A percentile compares a stretch with the other conserved stretches of the same genome.
These are phyloP conservation scores for Galaxea fascicularis DNA, from an alignment of 92 coral and sea anemone species.

Conservation along the genomic window DNA sequence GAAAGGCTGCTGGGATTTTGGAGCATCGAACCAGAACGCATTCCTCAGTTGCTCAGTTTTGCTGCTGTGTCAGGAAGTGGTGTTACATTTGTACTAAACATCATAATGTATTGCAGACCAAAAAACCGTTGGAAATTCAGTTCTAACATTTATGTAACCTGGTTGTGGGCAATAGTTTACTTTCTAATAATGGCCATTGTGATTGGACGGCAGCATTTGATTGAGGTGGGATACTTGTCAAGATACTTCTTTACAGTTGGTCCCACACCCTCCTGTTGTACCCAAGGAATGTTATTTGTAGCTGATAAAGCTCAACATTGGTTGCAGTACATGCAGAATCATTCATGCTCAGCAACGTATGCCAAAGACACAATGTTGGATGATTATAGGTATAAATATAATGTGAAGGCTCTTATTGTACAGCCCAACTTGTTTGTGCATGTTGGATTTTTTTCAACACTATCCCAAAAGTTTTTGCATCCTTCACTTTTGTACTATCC, in stretches of 20 bases:
- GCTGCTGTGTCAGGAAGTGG: slow-evolving; percentile 57
- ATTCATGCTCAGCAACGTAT: slow-evolving; percentile 43
- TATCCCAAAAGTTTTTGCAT: slow-evolving; percentile 15
- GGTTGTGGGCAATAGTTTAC: slow-evolving; percentile 52
- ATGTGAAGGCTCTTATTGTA: slow-evolving; percentile 60
- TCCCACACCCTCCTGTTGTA: slow-evolving; percentile 81
- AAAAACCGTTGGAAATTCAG: not conserved
- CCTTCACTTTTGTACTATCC: slow-evolving; percentile 47
- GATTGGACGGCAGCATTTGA: slow-evolving; percentile 72
- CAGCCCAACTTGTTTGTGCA: slow-evolving; percentile 83
- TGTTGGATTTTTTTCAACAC: slow-evolving; percentile 79
- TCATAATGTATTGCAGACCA: not conserved
- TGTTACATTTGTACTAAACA: not conserved
- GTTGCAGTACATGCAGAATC: slow-evolving; percentile 48
- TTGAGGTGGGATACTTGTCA: slow-evolving; percentile 58
- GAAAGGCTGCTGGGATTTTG: slow-evolving; percentile 77
- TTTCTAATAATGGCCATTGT: slow-evolving; percentile 63
- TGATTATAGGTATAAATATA: slow-evolving; percentile 26
- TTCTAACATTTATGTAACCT: not conserved
- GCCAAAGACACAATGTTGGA: slow-evolving; percentile 80
- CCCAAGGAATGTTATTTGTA: slow-evolving; percentile 84
- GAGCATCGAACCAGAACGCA: slow-evolving; percentile 74
- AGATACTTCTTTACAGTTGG: slow-evolving; percentile 61
- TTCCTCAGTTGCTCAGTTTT: slow-evolving; percentile 73
- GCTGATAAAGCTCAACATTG: slow-evolving; percentile 65